phyloP scores from a whole-genome alignment of 2,888 invertebrate species.

The Ecliptopera silaceata region DNA sequence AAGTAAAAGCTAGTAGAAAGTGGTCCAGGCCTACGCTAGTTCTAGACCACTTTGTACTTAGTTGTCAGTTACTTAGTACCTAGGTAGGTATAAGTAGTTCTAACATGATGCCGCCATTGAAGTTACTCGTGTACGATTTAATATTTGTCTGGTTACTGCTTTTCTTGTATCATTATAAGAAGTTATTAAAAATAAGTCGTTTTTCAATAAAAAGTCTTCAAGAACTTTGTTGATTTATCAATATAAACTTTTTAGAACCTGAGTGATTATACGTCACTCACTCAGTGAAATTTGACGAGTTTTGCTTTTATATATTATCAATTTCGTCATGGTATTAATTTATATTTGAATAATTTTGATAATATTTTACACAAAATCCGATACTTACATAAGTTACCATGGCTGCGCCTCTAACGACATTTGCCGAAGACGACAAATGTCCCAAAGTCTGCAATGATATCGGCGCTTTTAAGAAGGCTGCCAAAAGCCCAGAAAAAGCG shows the following conservation, averaged over 20 bases:
- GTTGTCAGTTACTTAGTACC: no score
- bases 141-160: no score
- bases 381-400: constrained; percentile 24
- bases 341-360: not conserved
- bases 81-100: not conserved
- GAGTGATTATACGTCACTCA: no score
- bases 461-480: constrained; percentile 67
- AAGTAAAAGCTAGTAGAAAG: constrained; percentile 49
- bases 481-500: constrained; percentile 47
- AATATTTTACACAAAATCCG: not conserved
- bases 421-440: constrained; percentile 62
- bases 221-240: no score
- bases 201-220: no score
- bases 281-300: no score
- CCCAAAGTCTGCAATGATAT: constrained; percentile 64
- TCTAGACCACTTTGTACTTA: constrained; percentile 14
- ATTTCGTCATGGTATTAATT: no score
- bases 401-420: constrained; percentile 43
- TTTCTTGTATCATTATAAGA: no score
- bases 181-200: no score
- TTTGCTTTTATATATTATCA: no score
- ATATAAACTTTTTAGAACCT: not conserved
- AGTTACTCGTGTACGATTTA: no score
- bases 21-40: constrained; percentile 27
- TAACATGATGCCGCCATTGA: constrained; percentile 5